Evolutionary conservation across 2,797 vertebrate genomes (phyloP), one percentile per base, ranked within the genome.

Genomic region (Steatocranus sp.): DNA sequence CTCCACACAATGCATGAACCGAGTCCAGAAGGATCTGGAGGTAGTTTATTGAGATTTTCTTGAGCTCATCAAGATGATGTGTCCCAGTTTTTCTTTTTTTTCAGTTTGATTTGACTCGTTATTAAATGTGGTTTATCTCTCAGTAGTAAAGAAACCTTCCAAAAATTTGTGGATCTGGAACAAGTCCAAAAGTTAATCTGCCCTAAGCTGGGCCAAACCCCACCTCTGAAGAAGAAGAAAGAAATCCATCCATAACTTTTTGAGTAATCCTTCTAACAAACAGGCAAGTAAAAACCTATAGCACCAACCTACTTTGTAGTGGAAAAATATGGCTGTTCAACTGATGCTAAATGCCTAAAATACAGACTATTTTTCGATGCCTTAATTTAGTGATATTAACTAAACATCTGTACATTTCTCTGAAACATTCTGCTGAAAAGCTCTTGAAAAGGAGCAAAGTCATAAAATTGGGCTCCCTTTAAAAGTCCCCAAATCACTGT

Each of bases 141-240:
- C 25, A 8, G 7, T 0, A 43, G 68, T 30, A 73, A 73, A 73
- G 17, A 18, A 73, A 30, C 25, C 7, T 73, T 30, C 18, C 43
- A 12, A 49, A 32, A 73, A 32, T 49, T 3, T 2, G 7, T 49
- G 8, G 17, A 4, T n/a, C 10, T 73, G 25, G 43, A 32, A n/a
- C 25, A 11, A 48, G 25, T 73, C 43, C 68, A 49, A 49, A 73
- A 49, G 43, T 73, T 32, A 73, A n/a, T 73, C 68, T 73, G 43
- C 23, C 17, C 66, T 46, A 70, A 48, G 25, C 66, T 30, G 41
- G 41, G 41, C 66, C 41, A 46, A 48, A 18, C 25, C 25, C 25
- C 43, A 49, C 25, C 25, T 73, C 11, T 32, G 43, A 11, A 58
- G 54, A 58, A 32, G 54, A 58, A 58, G 54, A 58, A 32, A 32